Base-by-base conservation (phyloP, 2,888 invertebrate genomes). In the Argynnis bischoffii region DNA sequence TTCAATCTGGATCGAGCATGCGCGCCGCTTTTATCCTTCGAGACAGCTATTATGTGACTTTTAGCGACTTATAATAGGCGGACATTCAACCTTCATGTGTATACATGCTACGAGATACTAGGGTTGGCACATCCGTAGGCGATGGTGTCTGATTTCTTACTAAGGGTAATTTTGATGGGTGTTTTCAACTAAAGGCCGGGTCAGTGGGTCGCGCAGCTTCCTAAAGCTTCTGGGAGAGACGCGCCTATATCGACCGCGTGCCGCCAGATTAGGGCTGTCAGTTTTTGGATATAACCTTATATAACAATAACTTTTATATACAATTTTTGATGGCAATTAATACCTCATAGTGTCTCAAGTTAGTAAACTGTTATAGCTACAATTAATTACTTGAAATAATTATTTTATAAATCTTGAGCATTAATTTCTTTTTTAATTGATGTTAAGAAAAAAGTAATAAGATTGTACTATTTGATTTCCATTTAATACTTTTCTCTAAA, bases 181-280 rank as follows among this genome's bases (percentile, higher is more conserved):
- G 76, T 76, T 75, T 73, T 83, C 86, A 87, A 80, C 74, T 74
- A 72, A 77, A 77, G 87, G 85, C 88, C 86, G 90, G 94, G 94
- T 94, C 94, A 94, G 93, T 94, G 94, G 94, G 94, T 94, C 94
- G 93, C 93, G 92, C 93, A 93, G 93, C 90, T 88, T 93, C 92
- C 90, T 81, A 79, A 81, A 84, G 84, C 83, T 81, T 83, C 87
- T 85, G 85, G 84, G 85, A 84, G 87, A 85, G 86, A 87, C 88
- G 91, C 90, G 88, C 85, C 92, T 91, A 81, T 93, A 93, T 93
- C 89, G 93, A 93, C 88, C 93, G 92, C 84, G 77, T 82, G 83
- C 75, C 88, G 86, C 84, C 83, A 78, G 72, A 75, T 31, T 82
- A 92, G 89, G 90, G 92, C 76, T 92, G 90, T 55, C 88, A 68